Evolutionary conservation across 2,888 invertebrate species (phyloP), one percentile per base, ranked within the genome.

Genomic region (Tinea trinotella): DNA sequence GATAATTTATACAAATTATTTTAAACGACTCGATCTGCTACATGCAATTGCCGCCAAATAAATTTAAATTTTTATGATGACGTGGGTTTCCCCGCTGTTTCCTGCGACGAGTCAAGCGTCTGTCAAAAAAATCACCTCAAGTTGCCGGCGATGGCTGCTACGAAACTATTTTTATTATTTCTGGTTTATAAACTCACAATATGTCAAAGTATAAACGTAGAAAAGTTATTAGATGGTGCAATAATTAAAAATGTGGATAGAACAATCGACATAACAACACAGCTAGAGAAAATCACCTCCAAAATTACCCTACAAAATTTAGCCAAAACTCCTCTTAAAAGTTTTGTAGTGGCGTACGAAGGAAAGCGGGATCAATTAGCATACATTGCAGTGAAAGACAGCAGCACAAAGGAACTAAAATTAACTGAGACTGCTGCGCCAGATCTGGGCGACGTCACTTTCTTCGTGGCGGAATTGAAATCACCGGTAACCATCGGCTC

Each of bases 281-380:
- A 98, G 77, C 88, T 98, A 56, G 95, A 95, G 1, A 97, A 95
- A 86, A 90, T 95, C 54, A 87, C 90, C 10, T 87, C 91, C 24
- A 92, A 93, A 79, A 88, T 98, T 66, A 92, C 93, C 61, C 71
- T 97, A 62, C 94, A 97, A 80, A 97, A 98, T 72, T 88, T 88
- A 62, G 93, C 94, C 54, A 92, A 92, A 68, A 87, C 90, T 59
- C 82, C 92, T 58, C 89, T 92, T 30, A 90, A 88, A 58, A 89
- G 85, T 61, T 92, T 96, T 68, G 77, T 93, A 20, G 88, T 94
- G 61, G 87, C 91, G 7, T 70, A 95, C 20, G 93, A 95, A 63
- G 88, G 90, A 10, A 68, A 71, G 15, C 79, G 88, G 34, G 82
- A 88, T 19, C 88, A 91, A 60, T 74, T 97, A 20, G 91, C 97